Percentiles rank a stretch among this genome's conserved stretches.
Evolutionary conservation across 2,888 invertebrate species (phyloP).

Genomic region (Meandrusa payeni): DNA sequence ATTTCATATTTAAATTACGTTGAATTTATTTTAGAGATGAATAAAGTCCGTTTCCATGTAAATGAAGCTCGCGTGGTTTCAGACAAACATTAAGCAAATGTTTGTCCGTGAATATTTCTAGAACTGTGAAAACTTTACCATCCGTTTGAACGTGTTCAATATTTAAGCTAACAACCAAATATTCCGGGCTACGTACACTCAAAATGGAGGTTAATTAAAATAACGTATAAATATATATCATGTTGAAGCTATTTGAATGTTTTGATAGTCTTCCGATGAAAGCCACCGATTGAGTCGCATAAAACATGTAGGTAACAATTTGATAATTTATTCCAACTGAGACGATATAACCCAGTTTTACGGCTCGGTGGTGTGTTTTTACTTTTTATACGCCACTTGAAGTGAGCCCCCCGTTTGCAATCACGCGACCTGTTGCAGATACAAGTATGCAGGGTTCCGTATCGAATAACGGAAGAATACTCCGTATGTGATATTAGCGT

Average conservation of each 20-base stretch:
- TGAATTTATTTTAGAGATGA: conserved; percentile 8
- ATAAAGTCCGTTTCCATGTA: conserved; percentile 10
- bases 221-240: no score
- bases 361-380: conserved; percentile 20
- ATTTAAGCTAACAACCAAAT: conserved; percentile 12
- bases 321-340: conserved; percentile 19
- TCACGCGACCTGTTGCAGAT: conserved; percentile 22
- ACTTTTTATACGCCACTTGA: conserved; percentile 23
- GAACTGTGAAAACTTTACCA: conserved; percentile 17
- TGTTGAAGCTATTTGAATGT: no score
- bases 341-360: conserved; percentile 20
- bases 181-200: no score
- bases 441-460: conserved; percentile 19
- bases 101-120: conserved; percentile 17
- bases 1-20: neutral
- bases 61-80: conserved; percentile 11
- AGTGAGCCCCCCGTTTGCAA: conserved; percentile 14
- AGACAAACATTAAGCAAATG: conserved; percentile 17
- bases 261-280: no score
- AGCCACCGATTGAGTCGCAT: no score
- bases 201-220: no score
- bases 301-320: conserved; percentile 15
- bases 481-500: no score
- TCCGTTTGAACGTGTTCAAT: conserved; percentile 13
- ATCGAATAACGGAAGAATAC: no score